A percentile compares a stretch with the other conserved stretches of the same genome.
Evolutionary conservation across 92 coral and sea anemone genomes (phyloP).

Genomic region (Epizoanthus ramosus): DNA sequence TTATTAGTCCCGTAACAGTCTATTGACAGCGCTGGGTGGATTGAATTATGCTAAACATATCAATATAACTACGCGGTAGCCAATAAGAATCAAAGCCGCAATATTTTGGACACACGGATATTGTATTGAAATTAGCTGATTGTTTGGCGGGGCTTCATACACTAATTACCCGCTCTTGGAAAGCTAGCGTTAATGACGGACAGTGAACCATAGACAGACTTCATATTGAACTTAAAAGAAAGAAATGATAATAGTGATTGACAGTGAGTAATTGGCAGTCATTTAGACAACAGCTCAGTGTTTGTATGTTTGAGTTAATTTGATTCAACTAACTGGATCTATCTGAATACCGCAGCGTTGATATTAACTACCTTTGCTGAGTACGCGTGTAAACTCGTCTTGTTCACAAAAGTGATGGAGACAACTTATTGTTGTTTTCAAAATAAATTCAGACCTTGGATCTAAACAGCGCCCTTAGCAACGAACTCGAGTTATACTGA

Average conservation of each 20-base stretch:
- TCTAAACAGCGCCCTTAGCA: too few species aligned
- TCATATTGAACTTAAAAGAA: conserved; percentile 58
- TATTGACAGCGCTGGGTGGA: conserved; percentile 83
- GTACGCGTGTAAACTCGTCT: neutral
- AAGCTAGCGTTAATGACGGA: conserved; percentile 74
- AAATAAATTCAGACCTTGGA: too few species aligned
- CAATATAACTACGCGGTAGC: conserved; percentile 68
- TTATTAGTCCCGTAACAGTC: conserved; percentile 71
- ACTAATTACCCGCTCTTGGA: conserved; percentile 80
- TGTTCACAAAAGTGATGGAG: too few species aligned
- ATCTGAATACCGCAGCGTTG: conserved; percentile 4
- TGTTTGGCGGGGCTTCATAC: conserved; percentile 81
- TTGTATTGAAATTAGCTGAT: conserved; percentile 81
- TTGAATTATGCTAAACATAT: conserved; percentile 75
- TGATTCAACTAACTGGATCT: conserved; percentile 27
- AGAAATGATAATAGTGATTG: conserved; percentile 75
- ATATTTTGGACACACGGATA: conserved; percentile 80
- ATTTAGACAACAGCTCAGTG: conserved; percentile 14
- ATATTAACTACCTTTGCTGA: neutral
- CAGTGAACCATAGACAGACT: conserved; percentile 53
- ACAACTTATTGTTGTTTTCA: too few species aligned
- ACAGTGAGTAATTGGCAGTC: conserved; percentile 55
- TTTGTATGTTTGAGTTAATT: conserved; percentile 43
- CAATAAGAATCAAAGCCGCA: conserved; percentile 65
- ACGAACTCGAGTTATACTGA: too few species aligned